Evolutionary conservation across 2,888 invertebrate species (phyloP), one percentile per base, ranked within the genome.

Genomic region (Cephus pygmeus): DNA sequence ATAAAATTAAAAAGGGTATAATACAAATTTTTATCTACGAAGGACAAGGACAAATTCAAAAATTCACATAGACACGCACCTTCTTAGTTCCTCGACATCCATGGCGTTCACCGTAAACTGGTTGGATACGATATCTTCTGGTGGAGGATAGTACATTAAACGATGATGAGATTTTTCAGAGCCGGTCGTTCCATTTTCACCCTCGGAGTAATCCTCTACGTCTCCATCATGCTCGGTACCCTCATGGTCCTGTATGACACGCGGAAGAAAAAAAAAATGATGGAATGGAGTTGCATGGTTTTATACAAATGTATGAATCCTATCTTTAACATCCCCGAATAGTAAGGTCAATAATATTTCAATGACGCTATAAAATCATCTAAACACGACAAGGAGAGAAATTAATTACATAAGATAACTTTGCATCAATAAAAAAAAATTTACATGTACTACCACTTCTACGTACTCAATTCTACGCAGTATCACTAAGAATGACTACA

Each of bases 91-190:
- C 69, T 96, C 96, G 1, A 95, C 96, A 88, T 97, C 97, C 94
- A 97, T 97, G 77, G 97, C 97, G 88, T 96, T 97, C 69, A 97
- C 96, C 87, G 96, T 96, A 89, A 96, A 97, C 87, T 97, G 96
- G 79, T 96, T 96, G 86, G 87, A 90, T 35, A 88, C 83, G n/a
- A 92, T 94, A 79, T 94, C 94, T 77, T 94, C 94, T 69, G 94
- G 94, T n/a, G 94, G 93, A 12, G 96, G 96, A 88, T 96, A 96
- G 90, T 96, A 96, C 81, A 96, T 95, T 33, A 95, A 92, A 34
- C 93, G 91, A 85, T 94, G 94, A 79, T 95, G 94, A 4, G 90
- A 90, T 76, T 90, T 90, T 79, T 96, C 96, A 0, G 96, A 95
- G 11, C 96, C 96, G 0, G 96, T 95, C 2, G 93, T 92, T 83